phyloP scores from a whole-genome alignment of 2,797 vertebrate genomes.

The Tangara arthus region DNA sequence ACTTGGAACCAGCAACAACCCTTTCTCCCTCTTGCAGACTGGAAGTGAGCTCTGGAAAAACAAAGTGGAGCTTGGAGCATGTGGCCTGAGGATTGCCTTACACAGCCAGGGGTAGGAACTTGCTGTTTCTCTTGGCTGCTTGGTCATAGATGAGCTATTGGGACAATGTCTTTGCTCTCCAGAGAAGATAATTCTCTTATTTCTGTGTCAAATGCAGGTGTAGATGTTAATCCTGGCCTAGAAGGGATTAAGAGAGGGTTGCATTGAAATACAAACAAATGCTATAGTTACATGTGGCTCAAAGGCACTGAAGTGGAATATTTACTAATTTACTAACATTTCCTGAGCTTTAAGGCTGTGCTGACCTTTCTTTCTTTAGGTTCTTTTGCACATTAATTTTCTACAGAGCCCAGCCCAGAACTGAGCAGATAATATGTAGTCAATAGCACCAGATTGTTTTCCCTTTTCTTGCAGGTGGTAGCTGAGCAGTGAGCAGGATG shows the following conservation, averaged over 20 bases:
- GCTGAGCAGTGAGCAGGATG: slow-evolving; percentile 85
- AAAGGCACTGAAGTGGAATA: background rate
- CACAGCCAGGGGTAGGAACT: slow-evolving; percentile 32
- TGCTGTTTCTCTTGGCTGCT: background rate
- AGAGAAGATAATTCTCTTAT: background rate
- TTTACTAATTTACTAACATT: background rate
- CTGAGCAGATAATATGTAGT: background rate
- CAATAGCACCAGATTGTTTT: background rate
- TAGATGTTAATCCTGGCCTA: background rate
- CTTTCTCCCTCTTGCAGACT: slow-evolving; percentile 21
- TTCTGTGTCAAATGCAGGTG: background rate
- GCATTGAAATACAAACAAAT: background rate
- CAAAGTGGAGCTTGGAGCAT: slow-evolving; percentile 26
- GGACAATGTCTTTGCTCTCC: background rate
- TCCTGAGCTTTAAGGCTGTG: background rate
- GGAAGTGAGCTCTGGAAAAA: slow-evolving; percentile 34
- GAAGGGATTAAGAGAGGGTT: background rate
- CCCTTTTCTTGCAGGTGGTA: slow-evolving; percentile 74
- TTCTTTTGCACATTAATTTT: background rate
- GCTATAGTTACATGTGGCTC: background rate
- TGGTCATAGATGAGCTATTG: background rate
- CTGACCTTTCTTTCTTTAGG: background rate
- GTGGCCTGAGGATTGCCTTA: slow-evolving; percentile 32
- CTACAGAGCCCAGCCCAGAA: background rate
- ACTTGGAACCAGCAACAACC: background rate